phyloP scores from a whole-genome alignment of 2,888 invertebrate species.

The Tipula unca region DNA sequence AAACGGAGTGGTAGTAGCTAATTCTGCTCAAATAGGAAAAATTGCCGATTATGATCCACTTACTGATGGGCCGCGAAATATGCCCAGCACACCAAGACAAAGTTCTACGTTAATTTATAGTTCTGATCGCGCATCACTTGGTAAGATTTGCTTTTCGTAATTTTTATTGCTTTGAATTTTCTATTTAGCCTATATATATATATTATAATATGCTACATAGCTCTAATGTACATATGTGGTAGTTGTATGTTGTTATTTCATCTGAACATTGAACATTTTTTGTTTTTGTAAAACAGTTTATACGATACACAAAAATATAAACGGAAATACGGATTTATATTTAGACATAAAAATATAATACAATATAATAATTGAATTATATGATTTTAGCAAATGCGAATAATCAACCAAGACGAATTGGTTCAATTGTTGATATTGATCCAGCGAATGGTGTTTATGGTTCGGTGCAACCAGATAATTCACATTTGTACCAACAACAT shows the following conservation, averaged over 20 bases:
- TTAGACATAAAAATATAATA: not conserved
- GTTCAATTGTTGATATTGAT: slow-evolving; percentile 91
- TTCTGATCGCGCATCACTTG: slow-evolving; percentile 52
- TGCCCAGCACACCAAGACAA: slow-evolving; percentile 66
- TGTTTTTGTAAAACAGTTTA: not conserved
- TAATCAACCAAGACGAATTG: slow-evolving; percentile 57
- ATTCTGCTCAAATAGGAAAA: slow-evolving; percentile 50
- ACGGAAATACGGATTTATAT: not conserved
- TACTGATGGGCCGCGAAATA: slow-evolving; percentile 58
- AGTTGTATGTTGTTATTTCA: not conserved
- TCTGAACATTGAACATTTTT: not conserved
- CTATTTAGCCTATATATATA: slow-evolving; percentile 17
- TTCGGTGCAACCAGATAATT: slow-evolving; percentile 42
- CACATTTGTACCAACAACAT: slow-evolving; percentile 24
- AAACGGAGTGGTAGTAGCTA: slow-evolving; percentile 27
- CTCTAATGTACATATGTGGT: not conserved
- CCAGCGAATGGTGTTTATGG: slow-evolving; percentile 85
- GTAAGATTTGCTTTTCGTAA: slow-evolving; percentile 37
- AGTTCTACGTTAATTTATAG: slow-evolving; percentile 81
- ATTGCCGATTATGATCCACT: slow-evolving; percentile 76
- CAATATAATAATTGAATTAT: not conserved
- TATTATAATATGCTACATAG: not conserved
- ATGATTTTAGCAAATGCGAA: slow-evolving; percentile 33
- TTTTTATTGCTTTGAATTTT: slow-evolving; percentile 18
- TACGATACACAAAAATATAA: not conserved